These are phyloP conservation scores for Mellivora capensis DNA, from an alignment of 2,113 vertebrate species.

Conservation along the genomic window DNA sequence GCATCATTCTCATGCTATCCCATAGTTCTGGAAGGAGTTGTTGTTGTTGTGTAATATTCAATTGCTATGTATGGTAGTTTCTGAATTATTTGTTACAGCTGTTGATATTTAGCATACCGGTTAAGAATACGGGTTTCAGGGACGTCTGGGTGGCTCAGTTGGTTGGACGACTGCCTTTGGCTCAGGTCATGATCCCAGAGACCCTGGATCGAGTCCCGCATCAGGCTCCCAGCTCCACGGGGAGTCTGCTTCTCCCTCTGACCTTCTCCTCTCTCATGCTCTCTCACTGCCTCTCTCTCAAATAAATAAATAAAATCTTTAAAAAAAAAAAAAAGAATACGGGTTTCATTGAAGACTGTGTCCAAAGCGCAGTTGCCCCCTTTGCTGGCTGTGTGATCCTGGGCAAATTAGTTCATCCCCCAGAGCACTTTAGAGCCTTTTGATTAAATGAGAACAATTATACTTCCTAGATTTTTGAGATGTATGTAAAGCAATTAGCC, in stretches of 20 bases:
- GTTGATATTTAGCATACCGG: not conserved
- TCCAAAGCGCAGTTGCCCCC: not conserved
- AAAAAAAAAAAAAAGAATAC: no score
- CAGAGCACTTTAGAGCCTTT: not conserved
- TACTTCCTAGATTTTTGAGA: not conserved
- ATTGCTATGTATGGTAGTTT: not conserved
- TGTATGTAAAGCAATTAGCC: not conserved
- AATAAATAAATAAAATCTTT: no score
- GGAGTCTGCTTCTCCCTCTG: no score
- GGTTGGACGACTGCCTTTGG: no score
- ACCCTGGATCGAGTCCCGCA: no score
- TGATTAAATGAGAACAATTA: not conserved
- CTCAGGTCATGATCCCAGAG: no score
- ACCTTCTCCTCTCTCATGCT: no score
- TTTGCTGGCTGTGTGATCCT: not conserved
- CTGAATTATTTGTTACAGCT: not conserved
- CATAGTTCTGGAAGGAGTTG: not conserved
- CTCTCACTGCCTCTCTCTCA: no score
- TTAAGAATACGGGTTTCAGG: not conserved
- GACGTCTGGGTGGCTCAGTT: no score
- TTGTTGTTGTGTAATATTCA: not conserved
- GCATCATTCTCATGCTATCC: not conserved
- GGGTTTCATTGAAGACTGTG: not conserved
- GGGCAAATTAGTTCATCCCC: not conserved
- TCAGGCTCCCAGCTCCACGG: no score